These are phyloP conservation scores for Eurystomus glaucurus DNA, from an alignment of 2,797 vertebrate species.

Conservation along the genomic window DNA sequence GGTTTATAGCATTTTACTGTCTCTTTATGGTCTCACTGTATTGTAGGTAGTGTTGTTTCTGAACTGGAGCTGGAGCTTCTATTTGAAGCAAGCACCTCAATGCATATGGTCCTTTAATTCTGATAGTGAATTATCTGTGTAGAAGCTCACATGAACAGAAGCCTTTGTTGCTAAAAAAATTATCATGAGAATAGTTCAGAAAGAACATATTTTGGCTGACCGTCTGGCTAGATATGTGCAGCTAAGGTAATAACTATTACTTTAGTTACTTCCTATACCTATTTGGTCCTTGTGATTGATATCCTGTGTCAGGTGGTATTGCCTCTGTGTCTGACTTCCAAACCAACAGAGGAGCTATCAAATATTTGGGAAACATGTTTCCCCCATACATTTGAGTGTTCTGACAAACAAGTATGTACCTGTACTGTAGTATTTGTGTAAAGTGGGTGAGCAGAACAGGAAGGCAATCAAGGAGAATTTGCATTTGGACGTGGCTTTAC, in stretches of 20 bases:
- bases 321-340: not conserved
- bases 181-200: conserved; percentile 1
- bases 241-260: not conserved
- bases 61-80: not conserved
- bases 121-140: conserved; percentile 19
- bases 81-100: conserved; percentile 35
- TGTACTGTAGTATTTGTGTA: not conserved
- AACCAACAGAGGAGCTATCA: not conserved
- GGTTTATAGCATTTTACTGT: conserved; percentile 27
- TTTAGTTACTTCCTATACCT: not conserved
- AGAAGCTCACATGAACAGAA: not conserved
- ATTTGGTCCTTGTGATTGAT: not conserved
- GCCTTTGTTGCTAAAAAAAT: conserved; percentile 13
- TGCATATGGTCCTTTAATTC: not conserved
- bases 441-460: not conserved
- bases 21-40: not conserved
- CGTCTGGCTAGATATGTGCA: not conserved
- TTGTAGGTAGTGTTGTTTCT: conserved; percentile 44
- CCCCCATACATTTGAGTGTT: not conserved
- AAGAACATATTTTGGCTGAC: not conserved
- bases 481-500: not conserved
- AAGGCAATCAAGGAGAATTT: conserved; percentile 30
- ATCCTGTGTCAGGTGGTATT: not conserved
- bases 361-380: not conserved
- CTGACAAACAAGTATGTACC: not conserved